phyloP scores from a whole-genome alignment of 1,140 invertebrate species.

The Saccostrea echinata region DNA sequence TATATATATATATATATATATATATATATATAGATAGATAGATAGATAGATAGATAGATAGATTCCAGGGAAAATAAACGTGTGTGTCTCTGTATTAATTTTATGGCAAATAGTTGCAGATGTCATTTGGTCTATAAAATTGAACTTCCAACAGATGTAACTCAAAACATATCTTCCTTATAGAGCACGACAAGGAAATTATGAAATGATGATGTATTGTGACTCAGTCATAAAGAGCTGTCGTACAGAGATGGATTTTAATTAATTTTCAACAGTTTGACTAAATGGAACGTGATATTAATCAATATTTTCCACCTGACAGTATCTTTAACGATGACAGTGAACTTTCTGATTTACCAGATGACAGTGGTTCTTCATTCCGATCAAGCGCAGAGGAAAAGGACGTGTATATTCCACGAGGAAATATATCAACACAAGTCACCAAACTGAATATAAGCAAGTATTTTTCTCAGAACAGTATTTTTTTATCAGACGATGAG shows the following conservation, averaged over 20 bases:
- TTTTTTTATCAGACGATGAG: not conserved
- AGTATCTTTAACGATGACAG: not conserved
- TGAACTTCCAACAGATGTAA: not conserved
- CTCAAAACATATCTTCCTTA: not conserved
- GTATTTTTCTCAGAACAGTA: conserved; percentile 10
- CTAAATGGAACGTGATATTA: not conserved
- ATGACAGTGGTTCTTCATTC: not conserved
- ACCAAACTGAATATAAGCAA: not conserved
- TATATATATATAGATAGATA: too few relatives aligned
- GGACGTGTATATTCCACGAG: conserved; percentile 14
- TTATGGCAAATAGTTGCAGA: too few relatives aligned
- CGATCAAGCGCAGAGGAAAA: not conserved
- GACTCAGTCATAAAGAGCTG: not conserved
- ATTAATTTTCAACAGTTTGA: not conserved
- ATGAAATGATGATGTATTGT: not conserved
- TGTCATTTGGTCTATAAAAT: too few relatives aligned
- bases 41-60: too few relatives aligned
- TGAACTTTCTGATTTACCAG: not conserved
- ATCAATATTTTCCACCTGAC: not conserved
- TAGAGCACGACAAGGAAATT: not conserved
- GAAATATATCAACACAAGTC: not conserved
- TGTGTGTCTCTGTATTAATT: too few relatives aligned
- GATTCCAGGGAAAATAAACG: too few relatives aligned
- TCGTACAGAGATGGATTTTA: not conserved
- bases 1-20: too few relatives aligned